Conservation (phyloP, 2,797 vertebrate species). For the Sebastes matsubarae region DNA sequence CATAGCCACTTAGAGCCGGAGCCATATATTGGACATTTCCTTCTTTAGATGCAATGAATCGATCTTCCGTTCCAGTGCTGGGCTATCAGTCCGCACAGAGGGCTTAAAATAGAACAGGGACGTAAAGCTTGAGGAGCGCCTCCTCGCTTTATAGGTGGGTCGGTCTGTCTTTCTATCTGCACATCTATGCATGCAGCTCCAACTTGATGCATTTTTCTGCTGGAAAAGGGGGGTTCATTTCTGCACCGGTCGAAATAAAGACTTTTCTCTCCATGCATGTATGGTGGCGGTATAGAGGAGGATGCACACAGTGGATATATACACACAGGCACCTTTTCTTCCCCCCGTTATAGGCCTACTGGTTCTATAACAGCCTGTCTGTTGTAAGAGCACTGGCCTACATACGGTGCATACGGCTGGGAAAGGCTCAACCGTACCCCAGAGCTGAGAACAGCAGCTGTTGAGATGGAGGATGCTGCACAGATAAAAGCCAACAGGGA, state of each 20-base stretch:
- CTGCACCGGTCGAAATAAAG: slow-evolving; percentile 27
- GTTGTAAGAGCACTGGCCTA: slow-evolving; percentile 77
- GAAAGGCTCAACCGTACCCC: slow-evolving; percentile 79
- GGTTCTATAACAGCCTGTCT: slow-evolving; percentile 68
- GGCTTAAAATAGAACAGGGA: slow-evolving; percentile 81
- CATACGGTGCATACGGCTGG: slow-evolving; percentile 67
- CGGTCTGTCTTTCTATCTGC: slow-evolving; percentile 49
- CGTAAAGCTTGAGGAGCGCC: slow-evolving; percentile 69
- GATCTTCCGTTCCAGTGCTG: slow-evolving; percentile 73
- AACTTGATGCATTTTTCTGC: slow-evolving; percentile 40
- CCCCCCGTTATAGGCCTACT: slow-evolving; percentile 46
- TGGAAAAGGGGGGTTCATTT: slow-evolving; percentile 9
- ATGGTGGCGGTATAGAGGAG: neutral
- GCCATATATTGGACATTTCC: slow-evolving; percentile 74
- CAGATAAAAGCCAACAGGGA: slow-evolving; percentile 70
- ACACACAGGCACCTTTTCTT: slow-evolving; percentile 56
- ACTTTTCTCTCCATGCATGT: slow-evolving; percentile 23
- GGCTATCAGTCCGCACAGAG: slow-evolving; percentile 69
- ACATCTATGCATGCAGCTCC: slow-evolving; percentile 41
- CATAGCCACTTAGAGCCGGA: slow-evolving; percentile 66
- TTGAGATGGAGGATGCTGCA: slow-evolving; percentile 74
- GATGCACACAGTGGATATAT: slow-evolving; percentile 30
- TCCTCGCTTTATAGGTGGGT: slow-evolving; percentile 67
- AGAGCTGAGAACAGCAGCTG: slow-evolving; percentile 78
- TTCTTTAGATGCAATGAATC: slow-evolving; percentile 82